Evolutionary conservation across 2,888 invertebrate genomes (phyloP).

Genomic region (Aporophyla lueneburgensis): DNA sequence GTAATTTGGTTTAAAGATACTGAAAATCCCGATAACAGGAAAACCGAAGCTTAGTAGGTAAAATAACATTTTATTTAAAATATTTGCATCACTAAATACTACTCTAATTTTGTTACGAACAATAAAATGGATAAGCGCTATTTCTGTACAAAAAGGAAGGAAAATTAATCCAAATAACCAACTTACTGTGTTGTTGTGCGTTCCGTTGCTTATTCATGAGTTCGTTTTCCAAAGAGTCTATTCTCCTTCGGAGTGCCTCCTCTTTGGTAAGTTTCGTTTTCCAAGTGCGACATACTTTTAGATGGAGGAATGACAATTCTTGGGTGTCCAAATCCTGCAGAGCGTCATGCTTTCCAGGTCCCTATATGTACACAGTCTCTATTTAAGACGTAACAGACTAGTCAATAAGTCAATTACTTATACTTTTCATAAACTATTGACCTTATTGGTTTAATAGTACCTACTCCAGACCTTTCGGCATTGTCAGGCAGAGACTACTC

Average conservation of each 20-base stretch:
- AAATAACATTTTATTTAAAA: slow-evolving; percentile 18
- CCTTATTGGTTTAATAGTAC: not conserved
- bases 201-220: slow-evolving; percentile 86
- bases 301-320: slow-evolving; percentile 89
- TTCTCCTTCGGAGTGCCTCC: slow-evolving; percentile 84
- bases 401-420: not conserved
- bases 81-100: slow-evolving; percentile 3
- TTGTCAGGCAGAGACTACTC: no score
- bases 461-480: no score
- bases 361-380: slow-evolving; percentile 21
- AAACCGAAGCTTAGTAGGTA: slow-evolving; percentile 10
- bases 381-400: not conserved
- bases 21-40: slow-evolving; percentile 10
- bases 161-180: slow-evolving; percentile 15
- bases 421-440: not conserved
- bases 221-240: slow-evolving; percentile 86
- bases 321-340: slow-evolving; percentile 85
- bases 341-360: slow-evolving; percentile 17
- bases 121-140: slow-evolving; percentile 6
- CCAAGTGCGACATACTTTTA: slow-evolving; percentile 89
- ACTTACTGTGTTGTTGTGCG: slow-evolving; percentile 88
- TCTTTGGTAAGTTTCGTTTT: slow-evolving; percentile 84
- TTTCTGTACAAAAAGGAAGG: slow-evolving; percentile 34
- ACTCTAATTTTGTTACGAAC: slow-evolving; percentile 9
- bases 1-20: not conserved